A percentile compares a stretch with the other conserved stretches of the same genome.
These are phyloP conservation scores for Sternarchorhynchus goeldii DNA, from an alignment of 2,797 vertebrate genomes.

Conservation along the genomic window DNA sequence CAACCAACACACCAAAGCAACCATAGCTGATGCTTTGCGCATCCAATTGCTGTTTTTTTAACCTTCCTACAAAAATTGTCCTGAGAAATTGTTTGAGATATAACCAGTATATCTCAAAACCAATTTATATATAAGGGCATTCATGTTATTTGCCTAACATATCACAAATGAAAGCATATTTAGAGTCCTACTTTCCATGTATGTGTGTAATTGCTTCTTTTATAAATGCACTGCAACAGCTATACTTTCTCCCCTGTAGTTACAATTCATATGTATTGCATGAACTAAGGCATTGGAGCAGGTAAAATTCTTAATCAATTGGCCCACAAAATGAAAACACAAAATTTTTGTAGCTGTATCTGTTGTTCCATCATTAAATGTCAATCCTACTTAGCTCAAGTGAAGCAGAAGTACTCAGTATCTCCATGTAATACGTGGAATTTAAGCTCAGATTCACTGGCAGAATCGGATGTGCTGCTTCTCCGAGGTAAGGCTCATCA, in stretches of 20 bases:
- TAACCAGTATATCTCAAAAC: too few relatives aligned
- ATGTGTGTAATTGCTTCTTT: not conserved
- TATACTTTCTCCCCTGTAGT: not conserved
- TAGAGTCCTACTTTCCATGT: not conserved
- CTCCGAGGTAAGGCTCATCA: slow-evolving; percentile 66
- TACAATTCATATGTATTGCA: slow-evolving; percentile 15
- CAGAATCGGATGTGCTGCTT: slow-evolving; percentile 64
- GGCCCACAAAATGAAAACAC: not conserved
- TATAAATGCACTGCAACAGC: not conserved
- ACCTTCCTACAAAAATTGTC: slow-evolving; percentile 41
- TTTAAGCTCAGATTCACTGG: slow-evolving; percentile 65
- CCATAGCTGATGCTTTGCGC: too few relatives aligned
- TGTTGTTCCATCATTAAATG: slow-evolving; percentile 65
- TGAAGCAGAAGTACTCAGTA: slow-evolving; percentile 77
- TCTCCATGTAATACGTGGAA: slow-evolving; percentile 65
- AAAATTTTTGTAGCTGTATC: slow-evolving; percentile 20
- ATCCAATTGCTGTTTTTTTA: too few relatives aligned
- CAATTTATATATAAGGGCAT: not conserved
- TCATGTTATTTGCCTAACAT: not conserved
- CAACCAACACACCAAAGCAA: too few relatives aligned
- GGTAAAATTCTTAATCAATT: slow-evolving; percentile 28
- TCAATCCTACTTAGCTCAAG: slow-evolving; percentile 69
- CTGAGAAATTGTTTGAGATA: slow-evolving; percentile 1
- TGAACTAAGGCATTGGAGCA: not conserved
- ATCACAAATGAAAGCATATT: not conserved